phyloP scores from a whole-genome alignment of 2,797 vertebrate species.

The Threskiornis aethiopicus region DNA sequence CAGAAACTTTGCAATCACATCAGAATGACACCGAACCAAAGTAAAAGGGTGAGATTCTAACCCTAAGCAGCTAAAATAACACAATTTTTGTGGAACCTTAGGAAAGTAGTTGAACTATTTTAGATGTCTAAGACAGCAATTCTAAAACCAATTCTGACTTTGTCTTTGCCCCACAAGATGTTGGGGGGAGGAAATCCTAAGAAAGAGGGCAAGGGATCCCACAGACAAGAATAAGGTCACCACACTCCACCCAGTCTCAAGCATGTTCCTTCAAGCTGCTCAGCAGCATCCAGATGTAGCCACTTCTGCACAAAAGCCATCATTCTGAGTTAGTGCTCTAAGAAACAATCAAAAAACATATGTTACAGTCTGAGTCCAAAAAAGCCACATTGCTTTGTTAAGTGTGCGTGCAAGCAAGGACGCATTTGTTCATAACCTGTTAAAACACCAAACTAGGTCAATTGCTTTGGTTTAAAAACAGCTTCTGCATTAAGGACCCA shows the following conservation, averaged over 20 bases:
- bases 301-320: conserved; percentile 20
- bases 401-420: not conserved
- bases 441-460: not conserved
- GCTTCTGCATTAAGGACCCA: not conserved
- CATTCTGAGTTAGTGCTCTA: not conserved
- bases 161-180: not conserved
- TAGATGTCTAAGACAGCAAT: not conserved
- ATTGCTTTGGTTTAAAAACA: not conserved
- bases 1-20: not conserved
- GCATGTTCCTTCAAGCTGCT: not conserved
- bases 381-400: not conserved
- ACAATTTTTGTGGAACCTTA: not conserved
- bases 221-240: conserved; percentile 20
- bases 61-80: not conserved
- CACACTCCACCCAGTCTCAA: conserved; percentile 22
- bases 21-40: not conserved
- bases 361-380: not conserved
- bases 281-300: conserved; percentile 23
- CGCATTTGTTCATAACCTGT: not conserved
- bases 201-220: not conserved
- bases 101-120: not conserved
- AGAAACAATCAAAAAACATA: conserved; percentile 6
- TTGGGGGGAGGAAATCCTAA: not conserved
- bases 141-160: not conserved
- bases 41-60: not conserved